A percentile compares a stretch with the other conserved stretches of the same genome.
Conservation (phyloP, 92 coral and sea anemone species). For the Palythoa grandis region DNA sequence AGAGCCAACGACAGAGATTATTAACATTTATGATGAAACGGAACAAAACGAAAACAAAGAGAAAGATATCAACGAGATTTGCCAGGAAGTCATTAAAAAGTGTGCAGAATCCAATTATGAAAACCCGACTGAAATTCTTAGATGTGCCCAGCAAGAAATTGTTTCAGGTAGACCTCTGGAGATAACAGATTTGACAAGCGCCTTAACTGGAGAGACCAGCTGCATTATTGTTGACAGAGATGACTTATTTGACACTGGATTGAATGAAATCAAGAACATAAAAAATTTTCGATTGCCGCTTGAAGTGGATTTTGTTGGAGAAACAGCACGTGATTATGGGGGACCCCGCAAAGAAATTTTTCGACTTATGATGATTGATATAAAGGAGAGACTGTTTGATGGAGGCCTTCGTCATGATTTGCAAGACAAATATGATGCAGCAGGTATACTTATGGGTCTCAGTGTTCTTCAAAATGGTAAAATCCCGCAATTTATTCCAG, state of each 20-base stretch:
- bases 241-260: conserved; percentile 29
- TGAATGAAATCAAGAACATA: conserved; percentile 35
- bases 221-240: conserved; percentile 59
- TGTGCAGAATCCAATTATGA: conserved; percentile 33
- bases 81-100: conserved; percentile 40
- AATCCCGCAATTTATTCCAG: conserved; percentile 53
- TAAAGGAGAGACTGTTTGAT: conserved; percentile 63
- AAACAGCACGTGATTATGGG: conserved; percentile 49
- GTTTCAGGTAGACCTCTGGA: conserved; percentile 64
- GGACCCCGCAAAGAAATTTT: conserved; percentile 40
- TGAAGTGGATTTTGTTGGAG: conserved; percentile 57
- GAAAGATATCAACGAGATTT: conserved; percentile 39
- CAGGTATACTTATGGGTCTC: conserved; percentile 56
- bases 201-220: conserved; percentile 46
- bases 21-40: conserved; percentile 5
- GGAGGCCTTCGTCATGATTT: conserved; percentile 54
- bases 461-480: conserved; percentile 35
- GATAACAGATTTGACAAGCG: conserved; percentile 48
- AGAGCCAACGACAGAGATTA: conserved; percentile 24
- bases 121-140: conserved; percentile 51
- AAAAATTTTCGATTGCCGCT: conserved; percentile 47
- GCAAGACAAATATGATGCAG: conserved; percentile 45
- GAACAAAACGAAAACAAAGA: conserved; percentile 19
- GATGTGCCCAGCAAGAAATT: conserved; percentile 51
- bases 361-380: conserved; percentile 51